A percentile compares a stretch with the other conserved stretches of the same genome.
Conservation (phyloP, 2,797 vertebrate species). For the Mus caroli region DNA sequence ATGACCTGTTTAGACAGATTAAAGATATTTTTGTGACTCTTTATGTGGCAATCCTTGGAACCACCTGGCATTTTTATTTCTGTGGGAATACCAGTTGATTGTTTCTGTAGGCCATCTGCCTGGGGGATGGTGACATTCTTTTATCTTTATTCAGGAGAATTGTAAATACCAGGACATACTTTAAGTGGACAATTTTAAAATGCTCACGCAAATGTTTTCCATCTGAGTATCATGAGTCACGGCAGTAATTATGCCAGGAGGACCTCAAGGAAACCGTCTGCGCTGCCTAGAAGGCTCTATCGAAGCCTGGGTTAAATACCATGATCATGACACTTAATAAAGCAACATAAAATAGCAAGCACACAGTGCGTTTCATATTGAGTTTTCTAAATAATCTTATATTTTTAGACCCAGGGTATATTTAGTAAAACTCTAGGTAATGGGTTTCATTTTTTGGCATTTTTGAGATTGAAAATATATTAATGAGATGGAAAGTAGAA, state of each 20-base stretch:
- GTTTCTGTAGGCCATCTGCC: not conserved
- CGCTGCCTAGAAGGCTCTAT: not conserved
- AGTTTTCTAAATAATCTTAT: conserved; percentile 1
- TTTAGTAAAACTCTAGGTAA: not conserved
- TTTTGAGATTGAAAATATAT: not conserved
- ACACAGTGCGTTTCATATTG: not conserved
- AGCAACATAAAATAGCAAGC: not conserved
- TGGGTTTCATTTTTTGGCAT: not conserved
- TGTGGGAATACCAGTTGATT: not conserved
- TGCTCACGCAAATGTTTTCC: not conserved
- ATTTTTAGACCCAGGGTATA: not conserved
- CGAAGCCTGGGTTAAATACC: not conserved
- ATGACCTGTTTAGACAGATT: not conserved
- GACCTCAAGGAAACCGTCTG: not conserved
- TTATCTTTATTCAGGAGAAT: conserved; percentile 25
- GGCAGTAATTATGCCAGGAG: not conserved
- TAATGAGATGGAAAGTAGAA: not conserved
- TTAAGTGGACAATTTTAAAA: not conserved
- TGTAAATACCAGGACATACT: conserved; percentile 3
- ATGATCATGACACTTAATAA: not conserved
- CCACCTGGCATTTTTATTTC: not conserved
- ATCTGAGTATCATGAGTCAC: not conserved
- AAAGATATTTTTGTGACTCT: conserved; percentile 31
- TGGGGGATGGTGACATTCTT: not conserved
- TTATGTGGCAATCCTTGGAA: not conserved